phyloP scores from a whole-genome alignment of 2,797 vertebrate genomes.

The Pangasius macronema region DNA sequence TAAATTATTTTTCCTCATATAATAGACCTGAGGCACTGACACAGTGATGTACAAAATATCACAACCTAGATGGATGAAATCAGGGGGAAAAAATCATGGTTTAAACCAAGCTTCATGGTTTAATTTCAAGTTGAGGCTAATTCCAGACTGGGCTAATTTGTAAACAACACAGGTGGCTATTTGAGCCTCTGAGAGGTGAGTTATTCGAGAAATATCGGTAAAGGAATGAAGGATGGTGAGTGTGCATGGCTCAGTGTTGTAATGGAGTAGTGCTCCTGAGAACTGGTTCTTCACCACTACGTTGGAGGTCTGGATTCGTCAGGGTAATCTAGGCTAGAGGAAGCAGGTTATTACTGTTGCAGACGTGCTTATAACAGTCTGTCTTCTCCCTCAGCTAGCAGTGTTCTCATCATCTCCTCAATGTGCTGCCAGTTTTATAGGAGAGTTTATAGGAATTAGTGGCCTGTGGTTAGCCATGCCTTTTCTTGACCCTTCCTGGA shows the following conservation, averaged over 20 bases:
- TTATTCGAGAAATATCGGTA: background rate
- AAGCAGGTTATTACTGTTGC: background rate
- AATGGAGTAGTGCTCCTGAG: background rate
- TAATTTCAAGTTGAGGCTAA: background rate
- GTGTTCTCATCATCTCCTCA: background rate
- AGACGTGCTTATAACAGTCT: background rate
- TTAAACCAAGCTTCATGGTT: background rate
- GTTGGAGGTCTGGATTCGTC: background rate
- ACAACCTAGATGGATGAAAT: background rate
- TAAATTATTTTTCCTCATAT: no score
- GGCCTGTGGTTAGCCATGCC: background rate
- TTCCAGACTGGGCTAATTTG: background rate
- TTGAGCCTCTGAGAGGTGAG: background rate
- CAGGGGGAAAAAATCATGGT: background rate
- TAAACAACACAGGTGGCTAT: background rate
- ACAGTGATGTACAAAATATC: background rate
- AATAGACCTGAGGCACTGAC: no score
- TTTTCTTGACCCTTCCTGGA: background rate
- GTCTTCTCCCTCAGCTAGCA: background rate
- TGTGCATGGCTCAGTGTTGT: background rate
- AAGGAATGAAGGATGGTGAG: background rate
- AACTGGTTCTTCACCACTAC: background rate
- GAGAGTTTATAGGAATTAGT: background rate
- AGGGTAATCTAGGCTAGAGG: background rate
- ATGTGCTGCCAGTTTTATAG: background rate